These are phyloP conservation scores for Agelaius phoeniceus DNA, from an alignment of 2,113 vertebrate genomes.

Conservation along the genomic window DNA sequence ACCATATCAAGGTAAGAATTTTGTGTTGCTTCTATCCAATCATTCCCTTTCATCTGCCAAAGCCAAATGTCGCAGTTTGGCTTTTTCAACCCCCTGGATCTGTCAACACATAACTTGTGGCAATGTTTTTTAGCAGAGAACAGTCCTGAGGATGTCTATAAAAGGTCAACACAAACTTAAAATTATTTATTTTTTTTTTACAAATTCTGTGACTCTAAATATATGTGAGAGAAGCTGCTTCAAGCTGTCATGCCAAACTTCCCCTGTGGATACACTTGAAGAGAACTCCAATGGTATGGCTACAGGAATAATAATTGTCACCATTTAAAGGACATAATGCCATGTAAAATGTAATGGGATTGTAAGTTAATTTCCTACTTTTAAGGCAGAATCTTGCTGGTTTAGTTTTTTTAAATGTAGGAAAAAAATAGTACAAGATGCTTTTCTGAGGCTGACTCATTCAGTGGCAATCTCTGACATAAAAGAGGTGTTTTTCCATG, in stretches of 20 bases:
- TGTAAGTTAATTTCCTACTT: background rate
- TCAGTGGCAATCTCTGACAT: background rate
- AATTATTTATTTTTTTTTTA: background rate
- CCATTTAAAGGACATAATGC: background rate
- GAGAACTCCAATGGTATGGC: background rate
- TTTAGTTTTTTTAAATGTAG: background rate
- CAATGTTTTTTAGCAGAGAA: background rate
- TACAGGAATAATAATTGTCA: background rate
- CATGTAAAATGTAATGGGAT: background rate
- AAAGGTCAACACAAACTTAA: background rate
- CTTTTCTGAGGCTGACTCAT: background rate
- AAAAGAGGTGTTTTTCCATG: slow-evolving; percentile 25
- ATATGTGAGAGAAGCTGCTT: background rate
- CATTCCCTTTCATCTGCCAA: background rate
- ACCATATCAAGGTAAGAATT: background rate
- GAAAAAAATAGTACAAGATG: background rate
- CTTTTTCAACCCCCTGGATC: background rate
- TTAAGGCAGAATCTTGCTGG: background rate
- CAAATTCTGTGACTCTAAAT: background rate
- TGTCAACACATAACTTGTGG: background rate
- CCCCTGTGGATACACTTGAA: background rate
- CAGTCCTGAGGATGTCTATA: background rate
- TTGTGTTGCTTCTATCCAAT: background rate
- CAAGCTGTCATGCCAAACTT: background rate
- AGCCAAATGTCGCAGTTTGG: background rate